Conservation (phyloP, 1,140 invertebrate genomes). For the Steinernema khuongi region DNA sequence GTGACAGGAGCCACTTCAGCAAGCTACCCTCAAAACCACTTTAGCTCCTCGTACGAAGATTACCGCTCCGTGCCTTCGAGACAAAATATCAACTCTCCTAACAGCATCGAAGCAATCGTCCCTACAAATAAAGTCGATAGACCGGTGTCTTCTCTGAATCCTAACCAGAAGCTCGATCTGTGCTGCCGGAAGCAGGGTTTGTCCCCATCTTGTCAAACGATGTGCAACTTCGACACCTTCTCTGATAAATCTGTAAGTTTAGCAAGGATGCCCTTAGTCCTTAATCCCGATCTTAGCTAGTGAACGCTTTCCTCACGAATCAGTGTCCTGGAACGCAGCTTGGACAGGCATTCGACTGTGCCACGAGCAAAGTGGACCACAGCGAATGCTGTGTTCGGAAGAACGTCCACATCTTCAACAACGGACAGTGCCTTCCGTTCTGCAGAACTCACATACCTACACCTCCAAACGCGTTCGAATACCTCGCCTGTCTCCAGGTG, state of each 20-base stretch:
- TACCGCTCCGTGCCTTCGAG: neutral
- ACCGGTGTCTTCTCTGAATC: conserved; percentile 23
- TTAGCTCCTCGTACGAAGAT: neutral
- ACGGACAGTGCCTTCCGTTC: conserved; percentile 34
- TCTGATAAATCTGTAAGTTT: conserved; percentile 34
- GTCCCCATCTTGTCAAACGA: conserved; percentile 25
- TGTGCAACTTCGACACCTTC: conserved; percentile 42
- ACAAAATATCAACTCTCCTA: neutral
- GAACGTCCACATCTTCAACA: conserved; percentile 18
- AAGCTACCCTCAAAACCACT: neutral
- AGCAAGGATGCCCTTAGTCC: neutral
- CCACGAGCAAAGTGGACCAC: conserved; percentile 34
- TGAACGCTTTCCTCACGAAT: conserved; percentile 32
- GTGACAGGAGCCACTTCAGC: no score
- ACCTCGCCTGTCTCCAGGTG: conserved; percentile 32
- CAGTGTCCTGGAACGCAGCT: conserved; percentile 36
- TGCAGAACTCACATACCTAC: conserved; percentile 32
- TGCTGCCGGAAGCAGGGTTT: conserved; percentile 38
- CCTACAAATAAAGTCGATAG: neutral
- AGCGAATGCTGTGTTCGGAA: conserved; percentile 26
- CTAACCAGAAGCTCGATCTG: conserved; percentile 37
- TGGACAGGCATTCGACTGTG: conserved; percentile 35
- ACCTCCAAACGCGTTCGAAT: conserved; percentile 32
- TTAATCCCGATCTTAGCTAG: conserved; percentile 22
- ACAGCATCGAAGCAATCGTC: conserved; percentile 2